These are phyloP conservation scores for Gadopsis bispinosus DNA, from an alignment of 2,797 vertebrate genomes.

Conservation along the genomic window DNA sequence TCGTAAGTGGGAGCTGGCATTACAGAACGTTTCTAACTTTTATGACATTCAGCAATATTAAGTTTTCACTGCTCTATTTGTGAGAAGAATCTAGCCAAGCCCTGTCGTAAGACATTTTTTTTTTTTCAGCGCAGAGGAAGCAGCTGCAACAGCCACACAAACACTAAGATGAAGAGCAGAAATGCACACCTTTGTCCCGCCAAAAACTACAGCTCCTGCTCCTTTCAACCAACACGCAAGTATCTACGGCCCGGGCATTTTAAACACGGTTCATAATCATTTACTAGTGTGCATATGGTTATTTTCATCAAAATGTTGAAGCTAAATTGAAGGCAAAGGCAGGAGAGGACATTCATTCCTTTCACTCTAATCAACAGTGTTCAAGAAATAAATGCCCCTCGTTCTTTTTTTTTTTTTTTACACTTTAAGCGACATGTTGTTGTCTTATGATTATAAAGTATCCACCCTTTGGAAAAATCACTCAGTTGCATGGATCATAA, in stretches of 20 bases:
- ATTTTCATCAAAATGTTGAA: conserved; percentile 37
- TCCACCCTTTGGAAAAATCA: conserved; percentile 26
- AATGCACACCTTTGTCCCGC: conserved; percentile 29
- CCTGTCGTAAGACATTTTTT: conserved; percentile 38
- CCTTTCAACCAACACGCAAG: conserved; percentile 33
- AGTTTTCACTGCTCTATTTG: conserved; percentile 26
- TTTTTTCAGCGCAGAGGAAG: conserved; percentile 63
- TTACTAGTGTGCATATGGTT: conserved; percentile 35
- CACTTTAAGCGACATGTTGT: background rate
- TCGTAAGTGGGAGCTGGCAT: conserved; percentile 32
- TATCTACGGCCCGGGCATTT: conserved; percentile 38
- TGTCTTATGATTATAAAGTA: conserved; percentile 29
- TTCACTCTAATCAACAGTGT: conserved; percentile 17
- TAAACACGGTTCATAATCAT: conserved; percentile 24
- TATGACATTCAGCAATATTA: conserved; percentile 59
- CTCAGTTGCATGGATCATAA: conserved; percentile 32
- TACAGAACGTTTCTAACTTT: conserved; percentile 17
- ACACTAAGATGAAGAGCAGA: conserved; percentile 66
- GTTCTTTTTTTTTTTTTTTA: conserved; percentile 22
- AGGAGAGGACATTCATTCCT: conserved; percentile 43
- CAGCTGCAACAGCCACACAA: conserved; percentile 66
- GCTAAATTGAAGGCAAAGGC: conserved; percentile 63
- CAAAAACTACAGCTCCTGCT: conserved; percentile 20
- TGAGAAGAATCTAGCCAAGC: conserved; percentile 52
- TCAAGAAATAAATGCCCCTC: conserved; percentile 37